Evolutionary conservation across 2,888 invertebrate species (phyloP).

Genomic region (Troides helena): DNA sequence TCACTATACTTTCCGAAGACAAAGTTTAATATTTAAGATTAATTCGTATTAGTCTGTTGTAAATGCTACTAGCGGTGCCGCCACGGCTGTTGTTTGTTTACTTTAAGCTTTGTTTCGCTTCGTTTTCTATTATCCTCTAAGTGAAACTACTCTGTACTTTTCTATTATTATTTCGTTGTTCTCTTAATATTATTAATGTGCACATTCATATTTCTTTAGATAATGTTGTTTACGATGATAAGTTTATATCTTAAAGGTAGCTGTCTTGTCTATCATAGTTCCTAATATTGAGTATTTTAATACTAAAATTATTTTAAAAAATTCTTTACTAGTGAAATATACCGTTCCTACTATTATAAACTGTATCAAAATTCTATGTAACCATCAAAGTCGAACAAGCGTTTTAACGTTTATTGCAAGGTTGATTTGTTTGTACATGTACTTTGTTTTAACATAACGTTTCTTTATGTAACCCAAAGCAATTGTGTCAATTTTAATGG

Average conservation of each 20-base stretch:
- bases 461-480: conserved; percentile 37
- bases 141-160: conserved; percentile 46
- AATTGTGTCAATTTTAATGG: conserved; percentile 37
- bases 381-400: conserved; percentile 47
- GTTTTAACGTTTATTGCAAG: conserved; percentile 44
- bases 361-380: conserved; percentile 67
- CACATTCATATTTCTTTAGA: conserved; percentile 47
- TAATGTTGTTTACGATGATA: conserved; percentile 70
- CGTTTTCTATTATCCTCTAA: conserved; percentile 43
- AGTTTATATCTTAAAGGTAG: conserved; percentile 74
- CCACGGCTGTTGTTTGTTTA: conserved; percentile 75
- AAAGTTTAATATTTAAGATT: conserved; percentile 81
- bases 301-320: conserved; percentile 76
- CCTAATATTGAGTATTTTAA: conserved; percentile 77
- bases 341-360: conserved; percentile 79
- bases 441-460: conserved; percentile 25
- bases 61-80: conserved; percentile 72
- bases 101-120: conserved; percentile 54
- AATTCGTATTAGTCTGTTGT: conserved; percentile 79
- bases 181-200: conserved; percentile 52
- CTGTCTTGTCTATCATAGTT: conserved; percentile 78
- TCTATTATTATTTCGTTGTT: conserved; percentile 61
- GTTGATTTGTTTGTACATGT: conserved; percentile 34
- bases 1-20: conserved; percentile 81
- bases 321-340: conserved; percentile 78